Conservation (phyloP, 2,888 invertebrate genomes). For the Hyposoter didymator region DNA sequence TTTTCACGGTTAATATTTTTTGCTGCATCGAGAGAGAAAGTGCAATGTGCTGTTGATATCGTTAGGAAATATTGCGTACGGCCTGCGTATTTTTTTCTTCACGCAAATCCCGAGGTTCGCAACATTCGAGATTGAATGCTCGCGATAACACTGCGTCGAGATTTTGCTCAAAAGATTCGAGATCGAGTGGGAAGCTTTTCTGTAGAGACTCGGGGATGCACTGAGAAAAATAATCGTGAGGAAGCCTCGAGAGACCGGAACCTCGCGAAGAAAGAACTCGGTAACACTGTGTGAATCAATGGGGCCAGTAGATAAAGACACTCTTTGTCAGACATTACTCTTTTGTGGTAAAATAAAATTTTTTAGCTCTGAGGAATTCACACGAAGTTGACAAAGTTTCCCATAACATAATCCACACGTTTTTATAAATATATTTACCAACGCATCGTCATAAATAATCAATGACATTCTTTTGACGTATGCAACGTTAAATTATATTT, state of each 20-base stretch:
- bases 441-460: background rate
- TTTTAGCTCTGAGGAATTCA: background rate
- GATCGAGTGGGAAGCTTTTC: background rate
- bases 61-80: constrained; percentile 18
- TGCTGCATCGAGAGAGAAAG: background rate
- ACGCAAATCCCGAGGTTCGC: background rate
- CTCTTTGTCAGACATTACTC: constrained; percentile 45
- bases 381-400: background rate
- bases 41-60: background rate
- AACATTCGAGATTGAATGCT: constrained; percentile 45
- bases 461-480: background rate
- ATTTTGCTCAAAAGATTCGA: constrained; percentile 23
- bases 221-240: constrained; percentile 18
- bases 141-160: constrained; percentile 44
- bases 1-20: background rate
- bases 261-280: background rate
- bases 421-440: background rate
- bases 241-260: constrained; percentile 42
- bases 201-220: constrained; percentile 13
- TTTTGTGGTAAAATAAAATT: background rate
- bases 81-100: constrained; percentile 20
- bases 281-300: constrained; percentile 31
- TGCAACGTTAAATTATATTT: too few species aligned
- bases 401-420: background rate
- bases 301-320: constrained; percentile 48